These are phyloP conservation scores for Cantharis rustica DNA, from an alignment of 2,888 invertebrate genomes.

Conservation along the genomic window DNA sequence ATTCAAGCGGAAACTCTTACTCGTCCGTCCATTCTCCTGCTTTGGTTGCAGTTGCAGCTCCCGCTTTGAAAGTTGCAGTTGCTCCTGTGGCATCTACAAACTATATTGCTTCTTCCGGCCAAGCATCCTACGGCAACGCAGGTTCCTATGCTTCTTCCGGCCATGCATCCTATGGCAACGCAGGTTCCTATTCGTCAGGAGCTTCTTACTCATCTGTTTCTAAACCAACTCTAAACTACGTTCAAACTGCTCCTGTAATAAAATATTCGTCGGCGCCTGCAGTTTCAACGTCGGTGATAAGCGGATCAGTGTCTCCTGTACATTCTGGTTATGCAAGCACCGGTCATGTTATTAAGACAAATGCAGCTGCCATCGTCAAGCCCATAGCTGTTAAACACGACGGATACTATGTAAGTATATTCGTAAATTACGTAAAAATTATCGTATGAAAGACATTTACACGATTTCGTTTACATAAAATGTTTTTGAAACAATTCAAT, in stretches of 20 bases:
- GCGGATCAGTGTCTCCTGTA: slow-evolving; percentile 17
- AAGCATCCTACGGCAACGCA: neutral
- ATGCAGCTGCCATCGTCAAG: slow-evolving; percentile 21
- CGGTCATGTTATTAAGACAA: slow-evolving; percentile 22
- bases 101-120: neutral
- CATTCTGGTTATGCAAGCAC: slow-evolving; percentile 18
- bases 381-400: slow-evolving; percentile 30
- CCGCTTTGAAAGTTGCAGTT: neutral
- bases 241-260: slow-evolving; percentile 38
- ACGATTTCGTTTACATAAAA: slow-evolving; percentile 7
- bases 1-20: neutral
- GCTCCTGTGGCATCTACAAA: neutral
- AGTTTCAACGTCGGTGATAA: slow-evolving; percentile 26
- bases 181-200: slow-evolving; percentile 7
- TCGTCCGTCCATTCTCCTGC: slow-evolving; percentile 7
- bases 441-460: slow-evolving; percentile 11
- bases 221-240: slow-evolving; percentile 20
- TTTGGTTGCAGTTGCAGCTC: neutral
- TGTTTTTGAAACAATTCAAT: slow-evolving; percentile 1
- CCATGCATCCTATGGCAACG: neutral
- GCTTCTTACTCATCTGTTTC: slow-evolving; percentile 16
- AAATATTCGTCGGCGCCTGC: slow-evolving; percentile 34
- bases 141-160: neutral
- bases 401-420: slow-evolving; percentile 34
- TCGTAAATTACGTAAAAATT: slow-evolving; percentile 28